phyloP scores from a whole-genome alignment of 2,797 vertebrate genomes.

The Spinus olivaceus region DNA sequence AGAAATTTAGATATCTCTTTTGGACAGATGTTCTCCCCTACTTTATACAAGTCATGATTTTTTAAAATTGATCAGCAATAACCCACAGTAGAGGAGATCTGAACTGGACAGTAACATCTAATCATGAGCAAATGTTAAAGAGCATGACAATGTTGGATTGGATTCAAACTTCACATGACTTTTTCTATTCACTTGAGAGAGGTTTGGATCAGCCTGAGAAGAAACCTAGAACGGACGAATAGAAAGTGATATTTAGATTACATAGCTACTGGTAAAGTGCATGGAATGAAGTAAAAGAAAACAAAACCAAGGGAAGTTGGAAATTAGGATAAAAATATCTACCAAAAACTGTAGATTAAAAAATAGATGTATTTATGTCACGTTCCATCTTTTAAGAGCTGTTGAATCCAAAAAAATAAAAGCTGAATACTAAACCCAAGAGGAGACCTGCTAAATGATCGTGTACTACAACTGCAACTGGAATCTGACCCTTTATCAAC shows the following conservation, averaged over 20 bases:
- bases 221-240: not conserved
- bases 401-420: not conserved
- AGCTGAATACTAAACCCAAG: not conserved
- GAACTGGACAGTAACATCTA: not conserved
- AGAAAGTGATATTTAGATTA: not conserved
- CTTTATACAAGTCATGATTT: not conserved
- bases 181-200: not conserved
- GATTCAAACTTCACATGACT: not conserved
- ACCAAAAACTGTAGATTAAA: not conserved
- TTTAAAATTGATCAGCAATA: not conserved
- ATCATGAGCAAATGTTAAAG: not conserved
- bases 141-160: accelerated
- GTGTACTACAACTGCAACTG: not conserved
- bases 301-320: not conserved
- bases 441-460: not conserved
- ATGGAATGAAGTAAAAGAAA: not conserved
- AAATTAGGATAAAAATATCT: not conserved
- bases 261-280: not conserved
- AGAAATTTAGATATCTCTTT: not conserved
- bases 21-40: not conserved
- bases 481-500: not conserved
- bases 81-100: not conserved
- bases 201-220: not conserved
- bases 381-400: not conserved
- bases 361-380: not conserved